These are phyloP conservation scores for Euthynnus affinis DNA, from an alignment of 2,797 vertebrate species.

Conservation along the genomic window DNA sequence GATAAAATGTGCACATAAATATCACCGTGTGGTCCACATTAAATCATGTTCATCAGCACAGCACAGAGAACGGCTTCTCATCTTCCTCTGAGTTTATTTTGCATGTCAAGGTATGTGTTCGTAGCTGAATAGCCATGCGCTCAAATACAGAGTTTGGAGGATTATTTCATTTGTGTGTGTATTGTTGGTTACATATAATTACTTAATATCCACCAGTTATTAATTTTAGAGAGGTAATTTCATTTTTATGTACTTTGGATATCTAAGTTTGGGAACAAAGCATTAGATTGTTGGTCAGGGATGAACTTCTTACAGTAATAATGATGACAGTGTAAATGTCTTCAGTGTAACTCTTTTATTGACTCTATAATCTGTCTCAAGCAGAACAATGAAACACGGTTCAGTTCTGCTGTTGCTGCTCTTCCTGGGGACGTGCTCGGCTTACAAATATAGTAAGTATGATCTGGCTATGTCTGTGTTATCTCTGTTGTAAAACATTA, in stretches of 20 bases:
- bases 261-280: neutral
- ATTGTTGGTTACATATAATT: neutral
- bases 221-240: too few species aligned
- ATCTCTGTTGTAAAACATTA: neutral
- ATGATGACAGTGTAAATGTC: neutral
- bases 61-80: neutral
- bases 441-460: conserved; percentile 15
- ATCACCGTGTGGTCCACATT: neutral
- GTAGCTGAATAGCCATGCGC: too few species aligned
- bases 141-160: neutral
- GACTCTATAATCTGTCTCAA: neutral
- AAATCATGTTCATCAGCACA: neutral
- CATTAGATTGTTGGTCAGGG: neutral
- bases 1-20: conserved; percentile 39
- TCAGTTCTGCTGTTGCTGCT: conserved; percentile 20
- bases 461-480: neutral
- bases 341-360: too few species aligned
- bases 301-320: neutral
- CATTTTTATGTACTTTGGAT: neutral
- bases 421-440: neutral
- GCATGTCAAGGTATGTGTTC: neutral
- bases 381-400: conserved; percentile 44
- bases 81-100: neutral
- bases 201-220: neutral
- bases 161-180: neutral